Evolutionary conservation across 2,113 vertebrate species (phyloP).

Genomic region (Baryphthengus martii): DNA sequence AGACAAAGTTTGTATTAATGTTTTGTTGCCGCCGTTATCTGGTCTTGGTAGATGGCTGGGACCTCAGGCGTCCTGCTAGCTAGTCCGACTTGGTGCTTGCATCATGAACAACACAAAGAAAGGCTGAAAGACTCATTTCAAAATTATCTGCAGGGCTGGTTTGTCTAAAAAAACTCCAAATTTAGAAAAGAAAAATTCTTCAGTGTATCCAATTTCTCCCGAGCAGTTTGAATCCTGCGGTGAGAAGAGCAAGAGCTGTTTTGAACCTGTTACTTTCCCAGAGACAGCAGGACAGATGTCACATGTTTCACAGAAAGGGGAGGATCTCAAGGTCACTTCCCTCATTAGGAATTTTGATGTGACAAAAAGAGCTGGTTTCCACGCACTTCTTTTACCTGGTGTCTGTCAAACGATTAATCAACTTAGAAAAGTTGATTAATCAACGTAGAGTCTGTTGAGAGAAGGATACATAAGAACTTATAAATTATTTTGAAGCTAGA

Average conservation of each 20-base stretch:
- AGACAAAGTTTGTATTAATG: neutral
- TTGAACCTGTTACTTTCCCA: neutral
- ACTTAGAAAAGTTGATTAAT: neutral
- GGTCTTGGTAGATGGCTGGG: neutral
- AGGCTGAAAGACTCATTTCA: neutral
- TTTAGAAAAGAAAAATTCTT: neutral
- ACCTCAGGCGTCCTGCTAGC: neutral
- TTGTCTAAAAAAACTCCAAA: neutral
- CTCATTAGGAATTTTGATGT: neutral
- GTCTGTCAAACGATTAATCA: neutral
- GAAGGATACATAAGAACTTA: neutral
- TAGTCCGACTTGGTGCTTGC: neutral
- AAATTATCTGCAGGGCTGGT: neutral
- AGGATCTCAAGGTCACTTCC: neutral
- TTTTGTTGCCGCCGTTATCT: neutral
- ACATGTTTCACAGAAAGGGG: neutral
- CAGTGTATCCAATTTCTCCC: neutral
- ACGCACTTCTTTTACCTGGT: neutral
- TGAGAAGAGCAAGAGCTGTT: neutral
- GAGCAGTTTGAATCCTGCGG: accelerated
- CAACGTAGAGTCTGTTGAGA: neutral
- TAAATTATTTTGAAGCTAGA: neutral
- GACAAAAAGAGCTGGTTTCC: neutral
- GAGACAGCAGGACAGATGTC: neutral
- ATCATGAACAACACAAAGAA: neutral